Conservation (phyloP, 2,113 vertebrate genomes). For the Picathartes gymnocephalus region DNA sequence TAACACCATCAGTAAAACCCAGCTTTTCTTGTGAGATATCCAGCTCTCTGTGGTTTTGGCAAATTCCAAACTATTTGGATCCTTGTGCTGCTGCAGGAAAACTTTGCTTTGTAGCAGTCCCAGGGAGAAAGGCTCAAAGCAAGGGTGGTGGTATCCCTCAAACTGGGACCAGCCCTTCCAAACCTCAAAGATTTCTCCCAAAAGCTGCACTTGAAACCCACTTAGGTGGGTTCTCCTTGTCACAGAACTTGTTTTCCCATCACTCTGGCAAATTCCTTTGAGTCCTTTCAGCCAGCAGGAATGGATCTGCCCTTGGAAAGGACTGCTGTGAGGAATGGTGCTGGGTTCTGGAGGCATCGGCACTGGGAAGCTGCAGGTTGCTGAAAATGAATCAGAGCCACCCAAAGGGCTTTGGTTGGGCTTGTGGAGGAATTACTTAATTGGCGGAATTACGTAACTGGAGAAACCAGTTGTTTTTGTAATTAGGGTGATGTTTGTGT, state of each 20-base stretch:
- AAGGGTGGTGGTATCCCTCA: not conserved
- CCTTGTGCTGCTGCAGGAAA: not conserved
- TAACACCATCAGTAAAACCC: slow-evolving; percentile 44
- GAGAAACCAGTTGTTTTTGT: slow-evolving; percentile 5
- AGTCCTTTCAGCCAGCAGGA: not conserved
- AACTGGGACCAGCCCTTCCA: not conserved
- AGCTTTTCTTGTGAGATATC: slow-evolving; percentile 40
- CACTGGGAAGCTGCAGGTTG: not conserved
- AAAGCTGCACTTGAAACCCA: not conserved
- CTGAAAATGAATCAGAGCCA: not conserved
- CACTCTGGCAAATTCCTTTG: not conserved
- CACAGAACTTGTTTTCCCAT: not conserved
- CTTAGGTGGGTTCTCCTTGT: not conserved
- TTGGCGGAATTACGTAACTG: not conserved
- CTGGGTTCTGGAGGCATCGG: not conserved
- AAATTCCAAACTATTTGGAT: not conserved
- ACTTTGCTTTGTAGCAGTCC: not conserved
- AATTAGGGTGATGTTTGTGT: not conserved
- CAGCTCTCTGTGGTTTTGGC: not conserved
- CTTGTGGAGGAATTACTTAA: not conserved
- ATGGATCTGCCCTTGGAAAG: not conserved
- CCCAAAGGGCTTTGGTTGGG: not conserved
- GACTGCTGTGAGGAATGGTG: not conserved
- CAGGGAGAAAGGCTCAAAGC: not conserved
- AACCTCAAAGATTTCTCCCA: not conserved